phyloP scores from a whole-genome alignment of 2,888 invertebrate genomes.

The Cactoblastis cactorum region DNA sequence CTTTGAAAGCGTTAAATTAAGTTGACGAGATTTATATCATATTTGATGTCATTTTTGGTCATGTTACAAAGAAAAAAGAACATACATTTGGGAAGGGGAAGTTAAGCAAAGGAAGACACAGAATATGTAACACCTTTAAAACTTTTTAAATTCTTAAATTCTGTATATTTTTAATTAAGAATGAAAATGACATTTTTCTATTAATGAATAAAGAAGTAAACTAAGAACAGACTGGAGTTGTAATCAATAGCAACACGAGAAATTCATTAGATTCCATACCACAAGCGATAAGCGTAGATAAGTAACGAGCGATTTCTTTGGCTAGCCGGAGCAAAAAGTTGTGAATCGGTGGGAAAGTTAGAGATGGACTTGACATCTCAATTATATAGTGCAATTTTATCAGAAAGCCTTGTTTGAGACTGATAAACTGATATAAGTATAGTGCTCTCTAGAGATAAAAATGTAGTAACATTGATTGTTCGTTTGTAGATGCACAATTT shows the following conservation, averaged over 20 bases:
- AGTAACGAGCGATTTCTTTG: slow-evolving; percentile 5
- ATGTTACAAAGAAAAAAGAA: no score
- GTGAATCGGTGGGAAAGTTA: slow-evolving; percentile 3
- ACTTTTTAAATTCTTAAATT: no score
- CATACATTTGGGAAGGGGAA: no score
- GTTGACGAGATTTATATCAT: slow-evolving; percentile 35
- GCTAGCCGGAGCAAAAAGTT: slow-evolving; percentile 15
- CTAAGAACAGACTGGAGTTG: not conserved
- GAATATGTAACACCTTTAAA: no score
- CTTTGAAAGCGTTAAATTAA: slow-evolving; percentile 59
- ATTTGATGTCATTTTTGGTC: slow-evolving; percentile 18
- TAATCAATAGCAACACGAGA: slow-evolving; percentile 37
- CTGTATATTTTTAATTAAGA: no score
- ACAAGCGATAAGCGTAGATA: slow-evolving; percentile 42
- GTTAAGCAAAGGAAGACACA: not conserved
- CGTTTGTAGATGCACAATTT: no score
- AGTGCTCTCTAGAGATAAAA: not conserved
- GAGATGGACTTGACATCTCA: not conserved
- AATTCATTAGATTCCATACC: slow-evolving; percentile 51
- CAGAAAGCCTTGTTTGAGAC: not conserved
- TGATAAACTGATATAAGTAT: not conserved
- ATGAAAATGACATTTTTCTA: no score
- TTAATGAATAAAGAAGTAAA: not conserved
- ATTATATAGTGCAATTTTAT: slow-evolving; percentile 7
- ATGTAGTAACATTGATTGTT: not conserved